Evolutionary conservation across 2,888 invertebrate species (phyloP).

Genomic region (Hypena proboscidalis): DNA sequence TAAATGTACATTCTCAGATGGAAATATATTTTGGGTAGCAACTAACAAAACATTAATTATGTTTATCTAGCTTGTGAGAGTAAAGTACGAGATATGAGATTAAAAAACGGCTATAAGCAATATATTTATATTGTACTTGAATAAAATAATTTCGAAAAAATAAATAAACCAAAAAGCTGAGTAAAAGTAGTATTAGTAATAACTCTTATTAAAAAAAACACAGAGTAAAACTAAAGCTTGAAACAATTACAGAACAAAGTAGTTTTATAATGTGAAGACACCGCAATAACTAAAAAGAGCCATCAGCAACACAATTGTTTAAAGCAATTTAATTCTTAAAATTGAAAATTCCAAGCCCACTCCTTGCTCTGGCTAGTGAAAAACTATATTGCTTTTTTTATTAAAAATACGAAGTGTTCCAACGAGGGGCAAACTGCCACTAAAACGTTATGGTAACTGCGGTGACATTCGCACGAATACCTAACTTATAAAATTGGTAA

Average conservation of each 20-base stretch:
- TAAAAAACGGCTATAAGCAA: too few species aligned
- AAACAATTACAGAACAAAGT: background rate
- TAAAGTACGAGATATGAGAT: too few species aligned
- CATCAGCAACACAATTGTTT: conserved; percentile 37
- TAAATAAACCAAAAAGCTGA: too few species aligned
- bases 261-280: conserved; percentile 1
- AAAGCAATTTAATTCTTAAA: conserved; percentile 63
- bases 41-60: too few species aligned
- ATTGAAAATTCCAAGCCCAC: conserved; percentile 68
- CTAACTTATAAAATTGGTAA: conserved; percentile 81
- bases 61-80: too few species aligned
- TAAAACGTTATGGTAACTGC: conserved; percentile 82
- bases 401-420: conserved; percentile 78
- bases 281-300: conserved; percentile 27
- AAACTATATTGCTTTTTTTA: conserved; percentile 79
- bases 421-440: conserved; percentile 78
- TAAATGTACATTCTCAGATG: background rate
- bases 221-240: background rate
- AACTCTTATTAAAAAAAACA: too few species aligned
- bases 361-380: conserved; percentile 59
- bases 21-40: too few species aligned
- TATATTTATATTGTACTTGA: too few species aligned
- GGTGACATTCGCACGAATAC: conserved; percentile 78
- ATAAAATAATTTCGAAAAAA: too few species aligned
- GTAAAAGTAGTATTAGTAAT: too few species aligned